A percentile compares a stretch with the other conserved stretches of the same genome.
Conservation (phyloP, 1,140 invertebrate genomes). For the Zaprionus gabonicus region DNA sequence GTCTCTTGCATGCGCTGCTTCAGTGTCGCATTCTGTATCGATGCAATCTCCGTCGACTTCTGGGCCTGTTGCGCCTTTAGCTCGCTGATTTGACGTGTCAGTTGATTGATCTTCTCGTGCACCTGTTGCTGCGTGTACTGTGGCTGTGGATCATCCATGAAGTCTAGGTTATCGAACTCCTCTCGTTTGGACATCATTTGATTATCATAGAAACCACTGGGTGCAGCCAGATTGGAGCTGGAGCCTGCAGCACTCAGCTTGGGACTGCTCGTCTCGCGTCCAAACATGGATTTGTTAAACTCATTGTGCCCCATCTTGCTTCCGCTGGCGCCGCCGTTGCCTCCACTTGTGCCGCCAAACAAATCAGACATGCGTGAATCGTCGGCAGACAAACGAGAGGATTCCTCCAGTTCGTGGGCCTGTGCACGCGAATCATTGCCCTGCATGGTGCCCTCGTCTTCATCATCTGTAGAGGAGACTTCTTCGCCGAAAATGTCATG, state of each 20-base stretch:
- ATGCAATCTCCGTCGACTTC: conserved; percentile 92
- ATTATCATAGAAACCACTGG: conserved; percentile 70
- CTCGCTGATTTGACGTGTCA: conserved; percentile 89
- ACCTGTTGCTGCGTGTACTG: conserved; percentile 85
- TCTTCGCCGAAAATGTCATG: conserved; percentile 95
- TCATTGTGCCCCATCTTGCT: conserved; percentile 71
- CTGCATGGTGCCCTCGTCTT: conserved; percentile 86
- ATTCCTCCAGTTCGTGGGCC: conserved; percentile 90
- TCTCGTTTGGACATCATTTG: conserved; percentile 63
- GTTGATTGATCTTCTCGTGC: conserved; percentile 86
- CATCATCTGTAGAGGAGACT: conserved; percentile 93
- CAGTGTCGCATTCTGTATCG: conserved; percentile 93
- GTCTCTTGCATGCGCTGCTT: conserved; percentile 92
- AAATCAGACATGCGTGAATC: conserved; percentile 92
- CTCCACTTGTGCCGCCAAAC: conserved; percentile 55
- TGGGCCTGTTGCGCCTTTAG: conserved; percentile 89
- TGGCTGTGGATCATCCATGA: conserved; percentile 62
- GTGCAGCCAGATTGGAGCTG: conserved; percentile 75
- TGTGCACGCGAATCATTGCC: conserved; percentile 86
- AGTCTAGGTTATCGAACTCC: conserved; percentile 73
- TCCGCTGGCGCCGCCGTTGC: conserved; percentile 24
- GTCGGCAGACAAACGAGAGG: conserved; percentile 89
- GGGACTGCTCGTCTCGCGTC: conserved; percentile 58
- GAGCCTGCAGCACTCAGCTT: conserved; percentile 69
- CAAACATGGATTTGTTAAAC: conserved; percentile 76